Evolutionary conservation across 2,888 invertebrate species (phyloP), one percentile per base, ranked within the genome.

Genomic region (Trachelus stipa): DNA sequence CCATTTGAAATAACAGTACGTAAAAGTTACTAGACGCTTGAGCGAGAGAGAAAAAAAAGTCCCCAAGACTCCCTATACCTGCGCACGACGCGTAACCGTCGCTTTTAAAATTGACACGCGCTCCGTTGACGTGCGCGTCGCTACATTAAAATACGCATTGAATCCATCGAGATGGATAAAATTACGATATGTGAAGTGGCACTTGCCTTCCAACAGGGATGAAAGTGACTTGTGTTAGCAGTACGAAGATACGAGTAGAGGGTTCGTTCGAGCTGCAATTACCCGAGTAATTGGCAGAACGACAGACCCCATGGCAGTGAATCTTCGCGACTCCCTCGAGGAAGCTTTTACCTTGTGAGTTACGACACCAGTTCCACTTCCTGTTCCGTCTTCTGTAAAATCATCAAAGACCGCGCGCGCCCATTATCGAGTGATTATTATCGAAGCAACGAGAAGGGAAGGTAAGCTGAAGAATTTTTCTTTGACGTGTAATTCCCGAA

Each of bases 241-340:
- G 56, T 56, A 56, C 56, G 56, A 56, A 56, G 56, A 56, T 56
- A 56, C 56, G 56, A 56, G 56, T 56, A 56, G 56, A 56, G 34
- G n/a, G 74, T 78, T 79, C 73, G 76, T 79, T 78, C 79, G 79
- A 79, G 81, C 79, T 81, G 81, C 81, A 81, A 81, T 81, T 80
- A 81, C 80, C 80, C 81, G 78, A 77, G 79, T 81, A 81, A 81
- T 81, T 80, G 81, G 80, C 80, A 81, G 77, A 56, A 56, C 80
- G 81, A 81, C 81, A 81, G 80, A 80, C 81, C 78, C 78, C 73
- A 77, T 81, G 80, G 78, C 76, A 76, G 80, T 80, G 81, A 78
- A 81, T 81, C 81, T 81, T 81, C 78, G 81, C 78, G 81, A 80
- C 78, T 77, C 56, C 23, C 56, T 23, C 23, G 56, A 56, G 56